A percentile compares a stretch with the other conserved stretches of the same genome.
Evolutionary conservation across 1,140 invertebrate species (phyloP).

Genomic region (Ladona fulva): DNA sequence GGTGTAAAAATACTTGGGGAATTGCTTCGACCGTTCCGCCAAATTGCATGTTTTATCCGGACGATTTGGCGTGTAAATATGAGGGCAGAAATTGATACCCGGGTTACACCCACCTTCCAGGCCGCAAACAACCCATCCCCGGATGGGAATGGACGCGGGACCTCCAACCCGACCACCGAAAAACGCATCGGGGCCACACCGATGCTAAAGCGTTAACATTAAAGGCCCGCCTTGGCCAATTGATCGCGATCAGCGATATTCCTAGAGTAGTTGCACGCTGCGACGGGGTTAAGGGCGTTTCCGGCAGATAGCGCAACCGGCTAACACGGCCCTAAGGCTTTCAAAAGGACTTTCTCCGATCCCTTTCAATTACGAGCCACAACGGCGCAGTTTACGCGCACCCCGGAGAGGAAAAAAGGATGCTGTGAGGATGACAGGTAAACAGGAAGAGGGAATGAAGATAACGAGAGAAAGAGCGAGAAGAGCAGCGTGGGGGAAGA

Average conservation of each 20-base stretch:
- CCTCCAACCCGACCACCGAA: too few species aligned
- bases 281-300: neutral
- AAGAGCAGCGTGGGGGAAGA: neutral
- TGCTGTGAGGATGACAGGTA: neutral
- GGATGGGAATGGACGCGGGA: too few species aligned
- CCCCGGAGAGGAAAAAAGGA: neutral
- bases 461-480: neutral
- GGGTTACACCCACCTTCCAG: too few species aligned
- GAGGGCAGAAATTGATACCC: neutral
- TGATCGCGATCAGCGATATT: neutral
- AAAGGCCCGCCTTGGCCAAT: neutral
- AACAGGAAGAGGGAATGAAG: neutral
- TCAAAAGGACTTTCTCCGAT: neutral
- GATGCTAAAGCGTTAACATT: neutral
- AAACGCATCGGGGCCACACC: too few species aligned
- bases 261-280: neutral
- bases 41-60: neutral
- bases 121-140: too few species aligned
- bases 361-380: neutral
- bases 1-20: too few species aligned
- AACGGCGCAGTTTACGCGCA: slow-evolving; percentile 23
- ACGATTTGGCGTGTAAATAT: neutral
- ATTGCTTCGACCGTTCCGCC: too few species aligned
- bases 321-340: neutral
- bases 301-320: neutral